Evolutionary conservation across 2,888 invertebrate species (phyloP), one percentile per base, ranked within the genome.

Genomic region (Epirrita christyi): DNA sequence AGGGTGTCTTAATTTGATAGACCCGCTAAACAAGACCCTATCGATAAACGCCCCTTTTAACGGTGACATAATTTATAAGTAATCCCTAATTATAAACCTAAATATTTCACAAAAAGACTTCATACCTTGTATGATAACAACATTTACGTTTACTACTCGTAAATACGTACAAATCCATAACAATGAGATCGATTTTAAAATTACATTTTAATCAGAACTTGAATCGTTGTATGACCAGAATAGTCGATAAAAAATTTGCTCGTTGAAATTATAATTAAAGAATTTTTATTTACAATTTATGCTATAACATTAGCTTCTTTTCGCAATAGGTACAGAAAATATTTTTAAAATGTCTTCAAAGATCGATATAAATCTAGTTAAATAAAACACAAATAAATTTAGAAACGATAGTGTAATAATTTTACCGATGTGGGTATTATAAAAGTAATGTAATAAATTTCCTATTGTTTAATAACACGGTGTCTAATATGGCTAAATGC

Each of bases 121-220:
- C 92, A 92, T 90, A 92, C 92, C 89, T 83, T 87, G 92, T 92
- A 92, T 92, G 91, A 91, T 92, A 91, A 92, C 91, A 92, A 90
- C 84, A 83, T 81, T 82, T 80, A 84, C 68, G 78, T 76, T 83
- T 76, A 78, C 81, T 83, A 84, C 41, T 80, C 80, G 78, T 83
- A 86, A 58, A 72, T 73, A 74, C 73, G 80, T 75, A 83, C 76
- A 84, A 83, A 81, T 88, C 80, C 82, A 86, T 88, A 91, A 91
- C 89, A 91, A 89, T 91, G 91, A 92, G 91, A 92, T 91, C 91
- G 87, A 83, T 86, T 87, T 84, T 76, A 83, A 84, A 80, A 81
- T 81, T 81, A 78, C 79, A 75, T 82, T 81, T 74, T 70, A 70
- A 71, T 76, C 75, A 80, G 83, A 80, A 84, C 78, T 80, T 84